Evolutionary conservation across 2,888 invertebrate genomes (phyloP).

Genomic region (Norana najaformis): DNA sequence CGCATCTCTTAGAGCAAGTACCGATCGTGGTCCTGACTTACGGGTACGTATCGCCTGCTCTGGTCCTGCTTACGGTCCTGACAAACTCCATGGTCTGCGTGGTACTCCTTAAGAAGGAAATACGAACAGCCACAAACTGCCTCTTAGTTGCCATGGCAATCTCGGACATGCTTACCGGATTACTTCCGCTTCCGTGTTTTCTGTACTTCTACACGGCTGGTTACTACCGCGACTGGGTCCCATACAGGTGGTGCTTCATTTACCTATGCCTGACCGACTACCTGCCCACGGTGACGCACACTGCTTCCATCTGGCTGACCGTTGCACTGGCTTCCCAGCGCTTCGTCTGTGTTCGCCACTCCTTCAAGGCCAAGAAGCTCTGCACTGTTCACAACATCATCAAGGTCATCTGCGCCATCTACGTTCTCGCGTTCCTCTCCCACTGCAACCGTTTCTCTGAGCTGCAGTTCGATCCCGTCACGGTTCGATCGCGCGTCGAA

Average conservation of each 20-base stretch:
- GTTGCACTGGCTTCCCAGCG: slow-evolving; percentile 68
- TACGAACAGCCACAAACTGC: slow-evolving; percentile 89
- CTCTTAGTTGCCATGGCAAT: slow-evolving; percentile 91
- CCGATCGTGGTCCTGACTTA: slow-evolving; percentile 64
- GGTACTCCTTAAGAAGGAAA: slow-evolving; percentile 77
- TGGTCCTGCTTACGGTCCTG: slow-evolving; percentile 83
- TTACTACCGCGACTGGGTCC: slow-evolving; percentile 79
- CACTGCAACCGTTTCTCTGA: slow-evolving; percentile 41
- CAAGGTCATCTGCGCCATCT: slow-evolving; percentile 78
- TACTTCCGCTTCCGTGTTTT: slow-evolving; percentile 68
- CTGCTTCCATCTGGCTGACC: slow-evolving; percentile 40
- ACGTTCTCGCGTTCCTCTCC: slow-evolving; percentile 67
- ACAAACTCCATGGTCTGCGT: slow-evolving; percentile 89
- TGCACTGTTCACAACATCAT: slow-evolving; percentile 70
- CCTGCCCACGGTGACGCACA: slow-evolving; percentile 55
- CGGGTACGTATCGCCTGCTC: slow-evolving; percentile 80
- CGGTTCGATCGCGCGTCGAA: not conserved
- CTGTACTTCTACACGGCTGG: slow-evolving; percentile 90
- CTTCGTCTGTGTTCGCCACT: slow-evolving; percentile 92
- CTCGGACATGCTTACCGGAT: slow-evolving; percentile 85
- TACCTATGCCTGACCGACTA: slow-evolving; percentile 64
- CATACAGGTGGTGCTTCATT: slow-evolving; percentile 77
- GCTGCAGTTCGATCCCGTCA: slow-evolving; percentile 66
- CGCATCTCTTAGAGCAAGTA: not conserved
- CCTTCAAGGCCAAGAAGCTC: slow-evolving; percentile 80